phyloP scores from a whole-genome alignment of 2,888 invertebrate species.

The Abrostola triplasia region DNA sequence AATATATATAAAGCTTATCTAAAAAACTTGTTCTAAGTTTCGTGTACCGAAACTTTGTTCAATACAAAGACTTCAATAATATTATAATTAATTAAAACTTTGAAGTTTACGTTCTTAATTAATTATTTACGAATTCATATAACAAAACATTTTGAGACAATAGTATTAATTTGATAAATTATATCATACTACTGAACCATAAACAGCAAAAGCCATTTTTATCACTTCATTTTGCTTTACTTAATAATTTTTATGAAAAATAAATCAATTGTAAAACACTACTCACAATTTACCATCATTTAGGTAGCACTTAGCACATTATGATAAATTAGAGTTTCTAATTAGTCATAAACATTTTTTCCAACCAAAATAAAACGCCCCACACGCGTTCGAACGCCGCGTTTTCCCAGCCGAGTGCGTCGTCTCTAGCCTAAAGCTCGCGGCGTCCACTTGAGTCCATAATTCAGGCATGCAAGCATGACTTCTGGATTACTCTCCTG shows the following conservation, averaged over 20 bases:
- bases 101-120: background rate
- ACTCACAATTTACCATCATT: too few relatives aligned
- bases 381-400: constrained; percentile 10
- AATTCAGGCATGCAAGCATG: constrained; percentile 39
- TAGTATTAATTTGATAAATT: background rate
- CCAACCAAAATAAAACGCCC: too few relatives aligned
- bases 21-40: background rate
- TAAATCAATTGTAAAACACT: too few relatives aligned
- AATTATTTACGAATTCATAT: background rate
- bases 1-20: background rate
- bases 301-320: too few relatives aligned
- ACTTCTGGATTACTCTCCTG: constrained; percentile 30
- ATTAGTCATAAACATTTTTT: too few relatives aligned
- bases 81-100: constrained; percentile 1
- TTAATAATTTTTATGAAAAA: too few relatives aligned
- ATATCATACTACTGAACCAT: background rate
- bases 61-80: constrained; percentile 1
- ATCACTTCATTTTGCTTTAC: too few relatives aligned
- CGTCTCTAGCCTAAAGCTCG: background rate
- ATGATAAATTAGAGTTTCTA: too few relatives aligned
- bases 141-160: background rate
- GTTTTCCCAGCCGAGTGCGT: constrained; percentile 20
- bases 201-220: background rate
- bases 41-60: background rate
- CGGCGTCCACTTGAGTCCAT: constrained; percentile 25